Evolutionary conservation across 2,888 invertebrate genomes (phyloP).

Genomic region (Harpagoxenus sublaevis): DNA sequence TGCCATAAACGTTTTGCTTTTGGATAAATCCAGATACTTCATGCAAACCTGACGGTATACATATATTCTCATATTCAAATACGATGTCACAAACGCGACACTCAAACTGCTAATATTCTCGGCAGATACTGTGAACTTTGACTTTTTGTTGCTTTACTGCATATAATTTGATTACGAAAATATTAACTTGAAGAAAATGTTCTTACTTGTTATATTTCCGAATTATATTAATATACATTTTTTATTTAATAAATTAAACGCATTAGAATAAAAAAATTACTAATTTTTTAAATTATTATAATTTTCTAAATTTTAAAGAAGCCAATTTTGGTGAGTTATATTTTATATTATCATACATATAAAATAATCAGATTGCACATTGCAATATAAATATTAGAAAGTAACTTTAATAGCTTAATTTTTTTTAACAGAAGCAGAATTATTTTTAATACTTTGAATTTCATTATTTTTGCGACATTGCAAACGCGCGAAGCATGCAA

Average conservation of each 20-base stretch:
- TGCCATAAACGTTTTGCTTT: slow-evolving; percentile 43
- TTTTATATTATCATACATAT: neutral
- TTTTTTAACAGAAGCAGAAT: neutral
- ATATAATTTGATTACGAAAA: neutral
- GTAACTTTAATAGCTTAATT: neutral
- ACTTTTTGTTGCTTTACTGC: neutral
- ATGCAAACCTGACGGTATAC: slow-evolving; percentile 71
- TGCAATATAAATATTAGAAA: neutral
- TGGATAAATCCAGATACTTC: slow-evolving; percentile 17
- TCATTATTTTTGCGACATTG: neutral
- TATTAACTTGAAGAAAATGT: neutral
- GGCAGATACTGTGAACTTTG: slow-evolving; percentile 51
- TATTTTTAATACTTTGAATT: neutral
- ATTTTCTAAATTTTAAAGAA: neutral
- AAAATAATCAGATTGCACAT: neutral
- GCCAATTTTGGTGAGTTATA: neutral
- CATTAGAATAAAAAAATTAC: neutral
- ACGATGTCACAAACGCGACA: slow-evolving; percentile 75
- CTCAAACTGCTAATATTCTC: slow-evolving; percentile 67
- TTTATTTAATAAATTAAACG: neutral
- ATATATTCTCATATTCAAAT: slow-evolving; percentile 74
- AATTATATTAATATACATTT: neutral
- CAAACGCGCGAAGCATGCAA: slow-evolving; percentile 14
- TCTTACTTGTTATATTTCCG: neutral
- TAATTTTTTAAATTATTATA: neutral